Evolutionary conservation across 1,140 invertebrate species (phyloP).

Genomic region (Tetragonula clypearis): DNA sequence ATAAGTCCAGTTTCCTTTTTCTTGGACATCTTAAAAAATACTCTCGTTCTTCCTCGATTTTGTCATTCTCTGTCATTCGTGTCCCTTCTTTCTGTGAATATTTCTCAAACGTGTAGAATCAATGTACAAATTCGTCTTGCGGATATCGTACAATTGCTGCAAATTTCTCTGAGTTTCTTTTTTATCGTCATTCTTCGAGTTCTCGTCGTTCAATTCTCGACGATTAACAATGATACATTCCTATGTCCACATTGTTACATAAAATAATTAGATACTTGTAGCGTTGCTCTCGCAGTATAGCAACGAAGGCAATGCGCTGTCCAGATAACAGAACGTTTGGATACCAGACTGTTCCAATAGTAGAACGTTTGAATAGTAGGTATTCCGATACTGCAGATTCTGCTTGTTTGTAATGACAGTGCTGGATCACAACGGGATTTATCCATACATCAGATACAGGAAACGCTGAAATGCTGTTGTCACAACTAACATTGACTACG

Average conservation of each 20-base stretch:
- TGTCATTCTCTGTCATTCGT: too few species aligned
- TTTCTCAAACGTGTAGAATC: too few species aligned
- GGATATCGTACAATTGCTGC: too few species aligned
- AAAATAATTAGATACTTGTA: background rate
- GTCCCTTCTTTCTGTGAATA: too few species aligned
- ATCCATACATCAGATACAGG: background rate
- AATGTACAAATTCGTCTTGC: background rate
- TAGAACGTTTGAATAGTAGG: background rate
- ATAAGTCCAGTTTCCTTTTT: too few species aligned
- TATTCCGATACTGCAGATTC: background rate
- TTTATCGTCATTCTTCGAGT: background rate
- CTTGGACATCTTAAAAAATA: too few species aligned
- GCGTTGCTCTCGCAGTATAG: background rate
- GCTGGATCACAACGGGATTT: background rate
- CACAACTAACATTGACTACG: background rate
- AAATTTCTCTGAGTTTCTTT: background rate
- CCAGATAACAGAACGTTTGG: background rate
- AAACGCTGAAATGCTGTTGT: background rate
- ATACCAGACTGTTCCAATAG: background rate
- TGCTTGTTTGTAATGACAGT: background rate
- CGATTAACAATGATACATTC: background rate
- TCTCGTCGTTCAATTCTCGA: background rate
- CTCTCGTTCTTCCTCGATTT: too few species aligned
- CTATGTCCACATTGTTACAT: background rate
- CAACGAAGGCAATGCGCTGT: background rate